Evolutionary conservation across 2,888 invertebrate genomes (phyloP).

Genomic region (Archaeoteleia sp.): DNA sequence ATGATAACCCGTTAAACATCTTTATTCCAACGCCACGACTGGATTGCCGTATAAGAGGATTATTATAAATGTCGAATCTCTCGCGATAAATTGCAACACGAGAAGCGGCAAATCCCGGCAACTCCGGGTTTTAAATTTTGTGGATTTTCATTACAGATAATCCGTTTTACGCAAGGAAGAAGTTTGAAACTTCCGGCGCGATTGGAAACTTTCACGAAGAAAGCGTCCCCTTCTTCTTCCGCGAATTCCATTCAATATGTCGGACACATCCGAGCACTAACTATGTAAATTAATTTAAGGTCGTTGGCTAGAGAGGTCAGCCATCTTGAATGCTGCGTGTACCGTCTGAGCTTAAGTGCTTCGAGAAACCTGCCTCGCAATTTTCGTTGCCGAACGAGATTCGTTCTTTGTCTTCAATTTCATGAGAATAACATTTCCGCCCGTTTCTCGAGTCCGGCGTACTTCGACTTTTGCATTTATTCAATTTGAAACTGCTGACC

Average conservation of each 20-base stretch:
- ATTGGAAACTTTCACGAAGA: constrained; percentile 46
- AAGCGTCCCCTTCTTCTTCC: constrained; percentile 29
- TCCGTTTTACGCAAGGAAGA: constrained; percentile 29
- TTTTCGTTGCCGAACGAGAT: constrained; percentile 2
- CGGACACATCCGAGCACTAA: constrained; percentile 44
- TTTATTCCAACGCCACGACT: no score
- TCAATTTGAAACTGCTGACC: no score
- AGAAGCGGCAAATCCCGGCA: constrained; percentile 6
- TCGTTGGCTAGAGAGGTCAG: constrained; percentile 38
- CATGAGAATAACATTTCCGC: neutral
- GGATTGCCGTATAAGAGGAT: no score
- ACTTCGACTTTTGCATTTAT: no score
- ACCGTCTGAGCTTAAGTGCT: constrained; percentile 42
- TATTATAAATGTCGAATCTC: constrained; percentile 2
- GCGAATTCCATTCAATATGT: constrained; percentile 47
- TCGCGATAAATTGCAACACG: constrained; percentile 10
- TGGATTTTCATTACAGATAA: constrained; percentile 40
- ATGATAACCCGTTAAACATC: no score
- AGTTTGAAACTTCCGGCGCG: constrained; percentile 37
- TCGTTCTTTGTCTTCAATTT: constrained; percentile 4
- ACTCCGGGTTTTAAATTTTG: constrained; percentile 28
- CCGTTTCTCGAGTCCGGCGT: no score
- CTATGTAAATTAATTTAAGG: constrained; percentile 52
- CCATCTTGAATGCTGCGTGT: constrained; percentile 40
- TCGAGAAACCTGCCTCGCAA: neutral